Conservation (phyloP, 2,888 invertebrate species). For the Orthonevra nobilis region DNA sequence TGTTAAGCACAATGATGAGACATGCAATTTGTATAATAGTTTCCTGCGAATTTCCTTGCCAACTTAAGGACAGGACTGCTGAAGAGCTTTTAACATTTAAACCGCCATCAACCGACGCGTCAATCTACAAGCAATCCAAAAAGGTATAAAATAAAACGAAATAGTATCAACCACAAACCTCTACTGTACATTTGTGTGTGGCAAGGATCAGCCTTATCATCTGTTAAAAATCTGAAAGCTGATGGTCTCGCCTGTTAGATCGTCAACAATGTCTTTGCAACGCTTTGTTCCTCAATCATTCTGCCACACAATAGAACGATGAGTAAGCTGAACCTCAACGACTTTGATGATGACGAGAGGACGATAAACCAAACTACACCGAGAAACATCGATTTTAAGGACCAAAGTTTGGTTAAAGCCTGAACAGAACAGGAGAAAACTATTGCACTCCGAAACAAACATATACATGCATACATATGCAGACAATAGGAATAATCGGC, state of each 20-base stretch:
- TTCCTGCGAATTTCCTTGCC: no score
- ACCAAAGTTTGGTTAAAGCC: slow-evolving; percentile 27
- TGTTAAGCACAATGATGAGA: no score
- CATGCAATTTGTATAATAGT: no score
- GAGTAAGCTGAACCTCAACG: slow-evolving; percentile 60
- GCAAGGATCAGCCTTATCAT: slow-evolving; percentile 33
- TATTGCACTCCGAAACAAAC: slow-evolving; percentile 24
- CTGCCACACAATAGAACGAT: slow-evolving; percentile 63
- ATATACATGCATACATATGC: slow-evolving; percentile 6
- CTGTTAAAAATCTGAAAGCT: slow-evolving; percentile 9
- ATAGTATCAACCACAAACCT: not conserved
- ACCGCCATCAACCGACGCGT: not conserved
- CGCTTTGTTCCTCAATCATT: slow-evolving; percentile 43
- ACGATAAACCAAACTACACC: slow-evolving; percentile 47
- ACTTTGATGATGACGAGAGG: slow-evolving; percentile 53
- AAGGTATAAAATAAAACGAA: no score
- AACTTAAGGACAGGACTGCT: no score
- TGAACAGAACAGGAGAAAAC: slow-evolving; percentile 7
- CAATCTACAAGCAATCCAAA: no score
- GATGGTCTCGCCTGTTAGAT: slow-evolving; percentile 26
- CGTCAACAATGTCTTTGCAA: slow-evolving; percentile 3
- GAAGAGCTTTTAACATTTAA: not conserved
- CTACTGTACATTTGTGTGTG: not conserved
- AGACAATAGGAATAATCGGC: slow-evolving; percentile 53
- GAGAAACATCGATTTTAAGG: slow-evolving; percentile 59